A percentile compares a stretch with the other conserved stretches of the same genome.
These are phyloP conservation scores for Halcyon senegalensis DNA, from an alignment of 2,113 vertebrate species.

Conservation along the genomic window DNA sequence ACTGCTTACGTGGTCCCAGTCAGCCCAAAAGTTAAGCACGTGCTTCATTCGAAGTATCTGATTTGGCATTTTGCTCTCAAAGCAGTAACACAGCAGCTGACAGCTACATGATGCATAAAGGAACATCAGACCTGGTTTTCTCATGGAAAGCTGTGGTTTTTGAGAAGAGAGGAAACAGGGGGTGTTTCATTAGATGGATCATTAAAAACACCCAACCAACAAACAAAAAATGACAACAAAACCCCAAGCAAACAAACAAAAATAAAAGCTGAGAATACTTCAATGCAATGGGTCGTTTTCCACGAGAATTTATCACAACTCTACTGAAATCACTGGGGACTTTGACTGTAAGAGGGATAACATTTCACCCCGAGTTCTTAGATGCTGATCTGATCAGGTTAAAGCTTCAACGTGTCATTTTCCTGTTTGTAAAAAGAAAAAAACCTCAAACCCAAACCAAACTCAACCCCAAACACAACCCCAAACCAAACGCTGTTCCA, in stretches of 20 bases:
- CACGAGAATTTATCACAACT: background rate
- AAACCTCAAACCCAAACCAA: background rate
- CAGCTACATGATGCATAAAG: background rate
- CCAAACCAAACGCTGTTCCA: background rate
- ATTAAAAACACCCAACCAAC: background rate
- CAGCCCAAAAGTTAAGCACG: background rate
- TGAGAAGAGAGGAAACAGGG: background rate
- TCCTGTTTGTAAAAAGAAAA: background rate
- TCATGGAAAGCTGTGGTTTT: background rate
- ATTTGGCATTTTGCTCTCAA: background rate
- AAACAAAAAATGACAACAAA: background rate
- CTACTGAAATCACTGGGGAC: background rate
- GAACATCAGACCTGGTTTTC: background rate
- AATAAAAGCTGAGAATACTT: background rate
- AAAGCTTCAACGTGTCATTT: background rate
- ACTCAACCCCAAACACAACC: too few relatives aligned
- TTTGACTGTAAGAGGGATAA: background rate
- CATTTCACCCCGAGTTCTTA: slow-evolving; percentile 3
- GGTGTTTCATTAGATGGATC: background rate
- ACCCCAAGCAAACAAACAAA: too few relatives aligned
- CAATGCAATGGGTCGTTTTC: background rate
- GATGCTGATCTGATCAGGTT: background rate
- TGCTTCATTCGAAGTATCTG: background rate
- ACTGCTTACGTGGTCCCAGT: background rate
- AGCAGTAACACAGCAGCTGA: background rate